A percentile compares a stretch with the other conserved stretches of the same genome.
phyloP scores from a whole-genome alignment of 1,140 invertebrate genomes.

The Apis laboriosa region DNA sequence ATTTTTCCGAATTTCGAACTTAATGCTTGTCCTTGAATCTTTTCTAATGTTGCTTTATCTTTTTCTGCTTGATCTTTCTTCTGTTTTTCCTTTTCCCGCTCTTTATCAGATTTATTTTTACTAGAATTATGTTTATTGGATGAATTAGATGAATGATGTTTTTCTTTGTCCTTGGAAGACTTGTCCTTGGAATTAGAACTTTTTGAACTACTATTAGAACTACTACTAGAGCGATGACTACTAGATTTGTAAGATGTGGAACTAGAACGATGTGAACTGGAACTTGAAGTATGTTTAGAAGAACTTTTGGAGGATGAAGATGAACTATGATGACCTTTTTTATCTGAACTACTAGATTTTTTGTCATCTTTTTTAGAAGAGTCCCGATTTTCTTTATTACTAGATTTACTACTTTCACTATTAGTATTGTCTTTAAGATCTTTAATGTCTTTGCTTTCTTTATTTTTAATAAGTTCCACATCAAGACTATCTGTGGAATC shows the following conservation, averaged over 20 bases:
- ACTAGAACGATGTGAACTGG: slow-evolving; percentile 71
- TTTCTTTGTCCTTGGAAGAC: slow-evolving; percentile 77
- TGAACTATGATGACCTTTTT: slow-evolving; percentile 80
- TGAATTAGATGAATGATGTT: slow-evolving; percentile 71
- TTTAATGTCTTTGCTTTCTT: slow-evolving; percentile 70
- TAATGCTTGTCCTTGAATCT: slow-evolving; percentile 84
- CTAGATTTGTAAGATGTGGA: slow-evolving; percentile 78
- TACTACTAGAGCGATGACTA: slow-evolving; percentile 73
- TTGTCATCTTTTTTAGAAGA: slow-evolving; percentile 76
- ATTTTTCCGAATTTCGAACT: slow-evolving; percentile 87
- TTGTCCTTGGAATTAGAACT: slow-evolving; percentile 72
- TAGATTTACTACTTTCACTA: slow-evolving; percentile 73
- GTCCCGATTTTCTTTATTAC: slow-evolving; percentile 78
- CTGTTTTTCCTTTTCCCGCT: slow-evolving; percentile 79
- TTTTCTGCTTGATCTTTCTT: slow-evolving; percentile 84
- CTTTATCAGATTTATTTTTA: slow-evolving; percentile 75
- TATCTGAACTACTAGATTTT: slow-evolving; percentile 74
- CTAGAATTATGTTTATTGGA: slow-evolving; percentile 78
- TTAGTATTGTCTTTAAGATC: slow-evolving; percentile 60
- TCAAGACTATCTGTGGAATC: slow-evolving; percentile 66
- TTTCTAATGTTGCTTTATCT: slow-evolving; percentile 85
- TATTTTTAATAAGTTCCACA: slow-evolving; percentile 72
- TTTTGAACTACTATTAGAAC: slow-evolving; percentile 69
- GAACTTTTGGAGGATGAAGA: slow-evolving; percentile 81
- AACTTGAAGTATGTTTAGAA: slow-evolving; percentile 72